Base-by-base conservation (phyloP, 2,888 invertebrate species). In the Ophonus ardosiacus region DNA sequence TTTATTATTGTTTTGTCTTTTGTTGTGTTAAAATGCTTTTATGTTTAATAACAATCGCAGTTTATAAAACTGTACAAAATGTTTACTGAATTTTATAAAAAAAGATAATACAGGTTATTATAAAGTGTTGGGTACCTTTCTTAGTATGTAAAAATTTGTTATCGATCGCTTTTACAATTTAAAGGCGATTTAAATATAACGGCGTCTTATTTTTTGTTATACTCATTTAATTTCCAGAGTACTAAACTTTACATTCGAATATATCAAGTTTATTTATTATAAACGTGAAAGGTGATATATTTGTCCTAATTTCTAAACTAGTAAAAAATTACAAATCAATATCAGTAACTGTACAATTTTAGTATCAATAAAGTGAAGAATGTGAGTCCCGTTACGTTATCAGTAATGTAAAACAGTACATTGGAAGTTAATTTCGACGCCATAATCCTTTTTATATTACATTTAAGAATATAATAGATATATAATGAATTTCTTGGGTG, bases 91-190 rank as follows among this genome's bases (percentile, higher is more conserved):
- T 40, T 74, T 80, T 80, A 63, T 40, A 63, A 74, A 63, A 74
- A 74, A 82, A 59, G 56, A 82, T 74, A 82, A 82, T 71, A 80
- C 74, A 40, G 65, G 18, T 81, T 71, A 82, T 57, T 71, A 56
- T 13, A n/a, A n/a, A 78, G 84, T 84, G 84, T 84, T 84, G 84
- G 84, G 84, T 84, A 84, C 63, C 84, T 84, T 84, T 65, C 65
- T 65, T 78, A 78, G 57, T 74, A 78, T 24, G 15, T 57, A 78
- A 31, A 81, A 81, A 43, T 81, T 71, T 68, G 81, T 59, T 61
- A 71, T 56, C n/a, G 10, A 63, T 78, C 78, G 76, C 78, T 84
- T 83, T 83, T 57, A 82, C 68, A 74, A 57, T 43, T 65, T 65
- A 65, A 63, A 81, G n/a, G 81, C 61, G 63, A 65, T 65, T 51